Percentiles rank a stretch among this genome's conserved stretches.
These are phyloP conservation scores for Ormia ochracea DNA, from an alignment of 2,888 invertebrate species.

Conservation along the genomic window DNA sequence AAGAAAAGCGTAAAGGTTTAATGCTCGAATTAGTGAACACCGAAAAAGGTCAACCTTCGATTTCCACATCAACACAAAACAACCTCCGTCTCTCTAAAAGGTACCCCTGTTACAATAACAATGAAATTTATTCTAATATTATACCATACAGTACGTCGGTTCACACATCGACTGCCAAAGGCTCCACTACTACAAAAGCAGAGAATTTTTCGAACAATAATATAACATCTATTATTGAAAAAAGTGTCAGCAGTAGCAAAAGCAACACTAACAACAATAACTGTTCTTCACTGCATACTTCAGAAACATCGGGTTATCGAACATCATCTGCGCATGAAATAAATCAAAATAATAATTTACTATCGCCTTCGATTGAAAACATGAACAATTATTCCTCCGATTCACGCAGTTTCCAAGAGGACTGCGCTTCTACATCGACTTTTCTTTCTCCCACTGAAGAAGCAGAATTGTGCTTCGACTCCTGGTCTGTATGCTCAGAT, in stretches of 20 bases:
- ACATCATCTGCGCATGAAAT: slow-evolving; percentile 74
- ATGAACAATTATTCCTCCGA: slow-evolving; percentile 76
- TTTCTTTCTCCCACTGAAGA: slow-evolving; percentile 82
- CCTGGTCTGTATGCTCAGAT: slow-evolving; percentile 83
- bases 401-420: slow-evolving; percentile 75
- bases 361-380: slow-evolving; percentile 75
- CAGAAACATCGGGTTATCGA: slow-evolving; percentile 72
- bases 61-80: slow-evolving; percentile 46
- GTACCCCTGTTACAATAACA: slow-evolving; percentile 68
- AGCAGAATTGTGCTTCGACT: slow-evolving; percentile 79
- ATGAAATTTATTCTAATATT: slow-evolving; percentile 72
- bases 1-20: slow-evolving; percentile 78
- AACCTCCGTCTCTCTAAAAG: slow-evolving; percentile 64
- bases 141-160: slow-evolving; percentile 70
- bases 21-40: slow-evolving; percentile 82
- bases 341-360: slow-evolving; percentile 74
- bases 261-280: slow-evolving; percentile 70
- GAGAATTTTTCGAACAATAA: slow-evolving; percentile 67
- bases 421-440: slow-evolving; percentile 76
- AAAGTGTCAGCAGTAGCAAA: slow-evolving; percentile 65
- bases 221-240: slow-evolving; percentile 65
- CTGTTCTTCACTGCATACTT: slow-evolving; percentile 65
- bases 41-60: slow-evolving; percentile 64
- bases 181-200: slow-evolving; percentile 67
- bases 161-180: slow-evolving; percentile 67